These are phyloP conservation scores for Thymelicus lineola DNA, from an alignment of 2,888 invertebrate species.

Conservation along the genomic window DNA sequence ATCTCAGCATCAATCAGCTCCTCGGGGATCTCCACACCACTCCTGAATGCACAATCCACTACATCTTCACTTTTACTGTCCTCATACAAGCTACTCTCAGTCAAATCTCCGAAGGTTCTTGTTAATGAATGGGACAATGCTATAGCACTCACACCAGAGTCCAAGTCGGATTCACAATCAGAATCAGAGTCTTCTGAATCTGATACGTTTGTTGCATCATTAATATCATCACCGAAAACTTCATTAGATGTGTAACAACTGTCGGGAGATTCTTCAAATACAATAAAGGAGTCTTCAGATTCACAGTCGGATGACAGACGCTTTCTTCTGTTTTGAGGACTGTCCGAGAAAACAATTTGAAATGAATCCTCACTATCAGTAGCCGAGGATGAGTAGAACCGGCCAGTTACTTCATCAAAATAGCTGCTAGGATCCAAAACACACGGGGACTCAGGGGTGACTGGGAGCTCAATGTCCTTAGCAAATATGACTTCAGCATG, in stretches of 20 bases:
- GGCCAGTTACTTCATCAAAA: conserved; percentile 72
- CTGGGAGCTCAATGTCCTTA: conserved; percentile 52
- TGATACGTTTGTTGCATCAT: conserved; percentile 44
- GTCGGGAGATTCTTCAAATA: conserved; percentile 76
- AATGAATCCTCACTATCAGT: conserved; percentile 74
- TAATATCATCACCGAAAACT: conserved; percentile 63
- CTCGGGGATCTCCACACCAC: conserved; percentile 35
- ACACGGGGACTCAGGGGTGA: conserved; percentile 8
- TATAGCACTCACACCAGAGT: conserved; percentile 40
- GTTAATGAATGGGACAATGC: conserved; percentile 58
- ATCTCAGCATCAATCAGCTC: conserved; percentile 36
- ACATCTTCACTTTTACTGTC: conserved; percentile 57
- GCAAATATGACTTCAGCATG: conserved; percentile 53
- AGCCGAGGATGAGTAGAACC: conserved; percentile 62
- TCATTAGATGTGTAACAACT: conserved; percentile 73
- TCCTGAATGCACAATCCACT: conserved; percentile 62
- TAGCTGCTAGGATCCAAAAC: conserved; percentile 27
- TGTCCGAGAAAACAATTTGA: conserved; percentile 76
- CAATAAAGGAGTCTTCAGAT: conserved; percentile 86
- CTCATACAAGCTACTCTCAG: conserved; percentile 69
- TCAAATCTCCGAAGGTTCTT: conserved; percentile 69
- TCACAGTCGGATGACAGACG: conserved; percentile 78
- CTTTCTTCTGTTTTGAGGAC: conserved; percentile 48
- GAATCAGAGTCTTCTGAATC: conserved; percentile 44
- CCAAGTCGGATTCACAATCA: conserved; percentile 45